Conservation (phyloP, 2,113 vertebrate species). For the Saccopteryx leptura region DNA sequence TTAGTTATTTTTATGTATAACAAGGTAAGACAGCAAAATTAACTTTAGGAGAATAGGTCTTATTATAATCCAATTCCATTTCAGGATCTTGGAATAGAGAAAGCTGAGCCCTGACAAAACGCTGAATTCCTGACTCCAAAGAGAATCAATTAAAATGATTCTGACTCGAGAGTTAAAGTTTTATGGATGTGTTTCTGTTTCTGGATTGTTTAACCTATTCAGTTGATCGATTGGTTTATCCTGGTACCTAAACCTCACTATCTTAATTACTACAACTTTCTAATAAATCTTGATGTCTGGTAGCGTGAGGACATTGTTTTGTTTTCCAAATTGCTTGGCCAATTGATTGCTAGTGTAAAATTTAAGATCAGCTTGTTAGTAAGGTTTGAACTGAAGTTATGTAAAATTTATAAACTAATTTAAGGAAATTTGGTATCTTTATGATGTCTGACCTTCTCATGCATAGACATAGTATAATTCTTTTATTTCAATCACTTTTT, state of each 20-base stretch:
- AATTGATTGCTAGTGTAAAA: background rate
- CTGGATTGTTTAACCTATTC: background rate
- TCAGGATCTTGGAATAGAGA: background rate
- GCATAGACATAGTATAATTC: background rate
- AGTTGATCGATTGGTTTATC: background rate
- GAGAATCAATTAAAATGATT: background rate
- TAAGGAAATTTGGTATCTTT: background rate
- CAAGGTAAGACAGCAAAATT: background rate
- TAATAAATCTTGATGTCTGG: background rate
- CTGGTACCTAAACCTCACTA: background rate
- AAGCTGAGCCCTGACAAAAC: background rate
- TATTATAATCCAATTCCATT: background rate
- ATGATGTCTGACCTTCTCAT: background rate
- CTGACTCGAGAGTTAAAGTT: background rate
- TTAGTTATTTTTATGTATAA: slow-evolving; percentile 21
- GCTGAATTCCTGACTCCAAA: background rate
- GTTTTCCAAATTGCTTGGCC: background rate
- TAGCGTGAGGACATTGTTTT: background rate
- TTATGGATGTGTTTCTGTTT: slow-evolving; percentile 1
- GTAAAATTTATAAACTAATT: background rate
- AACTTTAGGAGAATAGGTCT: background rate
- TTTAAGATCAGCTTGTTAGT: background rate
- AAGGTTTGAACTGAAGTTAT: background rate
- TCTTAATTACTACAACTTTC: background rate
- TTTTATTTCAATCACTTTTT: background rate